Conservation (phyloP, 2,797 vertebrate genomes). For the Sebastolobus altivelis region DNA sequence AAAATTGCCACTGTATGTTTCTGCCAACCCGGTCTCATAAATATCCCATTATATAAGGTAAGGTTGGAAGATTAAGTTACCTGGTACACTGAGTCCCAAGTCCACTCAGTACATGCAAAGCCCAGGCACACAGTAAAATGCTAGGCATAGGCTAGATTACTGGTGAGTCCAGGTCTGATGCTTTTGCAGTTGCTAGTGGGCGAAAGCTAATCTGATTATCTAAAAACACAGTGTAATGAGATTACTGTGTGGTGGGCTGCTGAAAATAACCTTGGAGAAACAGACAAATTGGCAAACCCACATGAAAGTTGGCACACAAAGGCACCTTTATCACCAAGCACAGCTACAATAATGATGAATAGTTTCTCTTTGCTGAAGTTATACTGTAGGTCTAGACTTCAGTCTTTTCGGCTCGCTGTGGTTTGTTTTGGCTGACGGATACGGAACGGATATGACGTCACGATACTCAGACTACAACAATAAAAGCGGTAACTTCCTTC, state of each 20-base stretch:
- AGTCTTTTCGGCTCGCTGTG: not conserved
- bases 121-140: not conserved
- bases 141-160: not conserved
- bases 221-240: slow-evolving; percentile 53
- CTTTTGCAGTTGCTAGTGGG: slow-evolving; percentile 5
- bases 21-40: not conserved
- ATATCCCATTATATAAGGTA: not conserved
- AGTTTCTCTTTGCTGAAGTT: not conserved
- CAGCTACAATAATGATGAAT: not conserved
- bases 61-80: slow-evolving; percentile 4
- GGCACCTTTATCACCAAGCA: not conserved
- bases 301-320: not conserved
- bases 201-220: slow-evolving; percentile 56
- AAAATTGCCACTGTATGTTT: not conserved
- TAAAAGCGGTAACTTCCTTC: too few species aligned
- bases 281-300: not conserved
- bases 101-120: not conserved
- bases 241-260: slow-evolving; percentile 45
- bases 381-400: not conserved
- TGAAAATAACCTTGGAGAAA: slow-evolving; percentile 51
- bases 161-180: slow-evolving; percentile 7
- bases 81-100: not conserved
- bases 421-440: too few species aligned
- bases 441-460: too few species aligned
- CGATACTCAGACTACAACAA: too few species aligned